Conservation (phyloP, 2,888 invertebrate genomes). For the Melinaea menophilus region DNA sequence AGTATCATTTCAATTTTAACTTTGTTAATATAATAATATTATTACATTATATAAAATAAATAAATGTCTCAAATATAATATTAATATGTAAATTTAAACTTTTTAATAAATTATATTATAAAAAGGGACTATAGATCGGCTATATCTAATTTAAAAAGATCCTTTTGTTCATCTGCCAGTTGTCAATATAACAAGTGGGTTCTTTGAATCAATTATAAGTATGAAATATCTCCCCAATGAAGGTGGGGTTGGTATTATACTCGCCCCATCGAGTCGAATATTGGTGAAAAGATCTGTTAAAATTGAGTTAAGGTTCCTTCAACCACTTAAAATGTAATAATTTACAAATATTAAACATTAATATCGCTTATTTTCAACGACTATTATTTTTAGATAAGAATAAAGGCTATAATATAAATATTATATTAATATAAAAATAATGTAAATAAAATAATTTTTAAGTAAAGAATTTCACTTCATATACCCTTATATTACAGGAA, state of each 20-base stretch:
- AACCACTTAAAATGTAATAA: not conserved
- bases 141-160: not conserved
- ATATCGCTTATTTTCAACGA: not conserved
- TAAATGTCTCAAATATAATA: too few species aligned
- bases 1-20: conserved; percentile 1
- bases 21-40: not conserved
- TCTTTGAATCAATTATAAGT: conserved; percentile 3
- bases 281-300: not conserved
- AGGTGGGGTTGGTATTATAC: not conserved
- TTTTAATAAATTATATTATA: not conserved
- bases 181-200: not conserved
- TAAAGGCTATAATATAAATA: not conserved
- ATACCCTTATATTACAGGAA: conserved; percentile 11
- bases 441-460: not conserved
- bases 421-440: conserved; percentile 3
- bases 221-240: not conserved
- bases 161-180: not conserved
- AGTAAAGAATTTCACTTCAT: not conserved
- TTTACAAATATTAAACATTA: conserved; percentile 1
- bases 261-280: not conserved
- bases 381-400: conserved; percentile 1
- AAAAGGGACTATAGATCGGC: not conserved
- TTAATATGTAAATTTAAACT: too few species aligned
- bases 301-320: conserved; percentile 2
- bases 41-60: too few species aligned